Evolutionary conservation across 1,140 invertebrate species (phyloP).

Genomic region (Danaus melanippus): DNA sequence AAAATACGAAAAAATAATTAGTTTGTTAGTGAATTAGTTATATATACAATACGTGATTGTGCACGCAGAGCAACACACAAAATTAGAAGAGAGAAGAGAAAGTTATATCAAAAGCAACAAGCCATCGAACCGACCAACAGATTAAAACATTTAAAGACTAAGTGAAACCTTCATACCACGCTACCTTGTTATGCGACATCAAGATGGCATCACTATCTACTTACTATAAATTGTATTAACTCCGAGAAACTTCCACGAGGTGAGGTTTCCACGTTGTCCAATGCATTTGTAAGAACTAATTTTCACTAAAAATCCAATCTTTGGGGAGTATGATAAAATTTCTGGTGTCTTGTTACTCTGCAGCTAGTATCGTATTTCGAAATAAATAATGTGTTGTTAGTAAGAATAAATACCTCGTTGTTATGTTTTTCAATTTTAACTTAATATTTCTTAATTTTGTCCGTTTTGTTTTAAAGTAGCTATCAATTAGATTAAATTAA

Average conservation of each 20-base stretch:
- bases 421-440: conserved; percentile 57
- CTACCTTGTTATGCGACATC: conserved; percentile 63
- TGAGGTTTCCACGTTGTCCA: conserved; percentile 37
- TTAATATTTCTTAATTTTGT: conserved; percentile 16
- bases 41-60: conserved; percentile 26
- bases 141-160: conserved; percentile 25
- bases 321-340: conserved; percentile 46
- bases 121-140: conserved; percentile 16
- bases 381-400: conserved; percentile 59
- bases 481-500: not conserved
- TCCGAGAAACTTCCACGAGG: conserved; percentile 20
- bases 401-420: conserved; percentile 30
- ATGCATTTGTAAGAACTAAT: conserved; percentile 38
- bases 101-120: conserved; percentile 34
- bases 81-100: conserved; percentile 39
- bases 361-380: conserved; percentile 50
- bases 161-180: conserved; percentile 64
- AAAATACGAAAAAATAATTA: conserved; percentile 12
- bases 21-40: conserved; percentile 41
- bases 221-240: conserved; percentile 35
- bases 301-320: conserved; percentile 62
- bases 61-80: conserved; percentile 60
- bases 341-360: conserved; percentile 52
- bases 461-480: not conserved
- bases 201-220: conserved; percentile 57